Conservation (phyloP, 2,113 vertebrate species). For the Nannospalax galili region DNA sequence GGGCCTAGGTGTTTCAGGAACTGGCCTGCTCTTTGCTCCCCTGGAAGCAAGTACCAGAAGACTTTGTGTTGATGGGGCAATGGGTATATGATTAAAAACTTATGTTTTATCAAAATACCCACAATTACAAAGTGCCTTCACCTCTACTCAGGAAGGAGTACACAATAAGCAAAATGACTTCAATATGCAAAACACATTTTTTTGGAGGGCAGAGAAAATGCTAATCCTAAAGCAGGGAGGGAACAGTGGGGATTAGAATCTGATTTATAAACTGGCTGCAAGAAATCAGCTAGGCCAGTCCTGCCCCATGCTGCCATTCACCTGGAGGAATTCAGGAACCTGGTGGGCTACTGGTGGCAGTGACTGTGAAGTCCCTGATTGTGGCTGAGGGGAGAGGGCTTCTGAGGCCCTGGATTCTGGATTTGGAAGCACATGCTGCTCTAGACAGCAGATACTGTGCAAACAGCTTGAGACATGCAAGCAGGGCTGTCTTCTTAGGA, state of each 20-base stretch:
- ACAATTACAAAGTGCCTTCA: constrained; percentile 61
- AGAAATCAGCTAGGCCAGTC: constrained; percentile 43
- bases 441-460: background rate
- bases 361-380: background rate
- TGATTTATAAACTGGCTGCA: constrained; percentile 72
- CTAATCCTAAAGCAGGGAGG: constrained; percentile 58
- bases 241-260: constrained; percentile 56
- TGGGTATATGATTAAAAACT: constrained; percentile 70
- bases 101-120: constrained; percentile 63
- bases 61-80: background rate
- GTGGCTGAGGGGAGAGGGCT: background rate
- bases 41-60: background rate
- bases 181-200: constrained; percentile 73
- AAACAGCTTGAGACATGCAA: background rate
- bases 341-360: background rate
- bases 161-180: constrained; percentile 76
- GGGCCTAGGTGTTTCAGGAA: background rate
- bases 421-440: background rate
- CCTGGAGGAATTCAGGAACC: accelerated
- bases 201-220: constrained; percentile 39
- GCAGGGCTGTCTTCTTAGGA: background rate
- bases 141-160: constrained; percentile 50
- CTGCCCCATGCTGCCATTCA: background rate
- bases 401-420: background rate
- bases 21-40: background rate